Conservation (phyloP, 2,888 invertebrate genomes). For the Nesidiocoris tenuis region DNA sequence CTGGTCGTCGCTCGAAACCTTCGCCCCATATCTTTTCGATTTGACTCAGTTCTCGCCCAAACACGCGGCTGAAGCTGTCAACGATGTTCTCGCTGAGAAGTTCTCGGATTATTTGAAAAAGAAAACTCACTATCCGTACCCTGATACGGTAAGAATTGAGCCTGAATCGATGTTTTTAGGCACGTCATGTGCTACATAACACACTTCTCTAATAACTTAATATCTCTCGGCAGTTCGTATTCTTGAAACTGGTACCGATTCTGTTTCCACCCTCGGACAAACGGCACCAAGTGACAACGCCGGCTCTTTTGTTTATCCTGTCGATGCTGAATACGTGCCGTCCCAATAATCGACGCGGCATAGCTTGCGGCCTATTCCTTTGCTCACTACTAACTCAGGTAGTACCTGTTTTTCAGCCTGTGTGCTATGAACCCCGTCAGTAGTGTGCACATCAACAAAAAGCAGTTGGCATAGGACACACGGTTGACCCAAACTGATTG, state of each 20-base stretch:
- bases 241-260: conserved; percentile 77
- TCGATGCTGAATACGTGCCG: conserved; percentile 65
- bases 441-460: too few species aligned
- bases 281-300: conserved; percentile 83
- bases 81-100: conserved; percentile 73
- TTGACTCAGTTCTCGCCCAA: conserved; percentile 70
- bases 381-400: conserved; percentile 73
- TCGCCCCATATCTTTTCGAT: conserved; percentile 61
- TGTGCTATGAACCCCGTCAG: too few species aligned
- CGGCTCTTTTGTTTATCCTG: conserved; percentile 76
- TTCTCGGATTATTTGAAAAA: conserved; percentile 64
- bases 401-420: conserved; percentile 47
- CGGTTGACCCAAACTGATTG: too few species aligned
- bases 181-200: too few species aligned
- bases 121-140: conserved; percentile 62
- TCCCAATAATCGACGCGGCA: conserved; percentile 65
- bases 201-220: too few species aligned
- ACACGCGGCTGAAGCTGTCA: conserved; percentile 65
- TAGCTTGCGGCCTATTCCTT: conserved; percentile 76
- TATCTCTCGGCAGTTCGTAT: conserved; percentile 61
- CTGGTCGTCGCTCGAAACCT: conserved; percentile 53
- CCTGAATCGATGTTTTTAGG: not conserved
- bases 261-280: conserved; percentile 90
- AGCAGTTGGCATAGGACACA: too few species aligned
- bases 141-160: conserved; percentile 59